Base-by-base conservation (phyloP, 2,797 vertebrate species). In the Propithecus perrieri region DNA sequence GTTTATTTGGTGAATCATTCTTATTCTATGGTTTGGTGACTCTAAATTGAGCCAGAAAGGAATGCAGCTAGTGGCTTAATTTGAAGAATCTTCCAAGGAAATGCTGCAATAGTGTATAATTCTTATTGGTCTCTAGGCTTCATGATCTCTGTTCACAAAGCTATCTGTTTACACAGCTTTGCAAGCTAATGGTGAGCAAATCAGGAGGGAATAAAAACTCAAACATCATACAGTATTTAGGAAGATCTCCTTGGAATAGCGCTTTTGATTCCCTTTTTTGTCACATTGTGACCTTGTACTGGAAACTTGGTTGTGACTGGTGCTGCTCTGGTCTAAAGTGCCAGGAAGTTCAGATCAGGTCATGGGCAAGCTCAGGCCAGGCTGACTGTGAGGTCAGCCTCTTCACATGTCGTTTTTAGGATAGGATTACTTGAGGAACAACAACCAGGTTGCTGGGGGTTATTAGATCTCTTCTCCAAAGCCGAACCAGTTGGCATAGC, bases 1-100 rank as follows among this genome's bases (percentile, higher is more conserved):
- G 46, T 85, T 78, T 86, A 55, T 89, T 95, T 96, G 38, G 80
- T 96, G 61, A 96, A 71, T 96, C 91, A 97, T 78, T 94, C 86
- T 95, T 81, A 15, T 91, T 88, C 86, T 89, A 57, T 43, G 91
- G 57, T 76, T 96, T 84, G 43, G 74, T 92, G 53, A 81, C 88
- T 96, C n/a, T 80, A 53, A 72, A 67, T 4, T 35, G 50, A 93
- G 80, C 59, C 72, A 94, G 86, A 87, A 89, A 92, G 57, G 86
- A 97, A 86, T 71, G n/a, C 7, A 92, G 26, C 83, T 88, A 28
- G 8, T 89, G 63, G 63, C n/a, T 93, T 94, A 78, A 83, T 85
- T 53, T 97, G 76, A 94, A 81, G 41, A 78, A 33, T 78, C 55
- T 83, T 95, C 76, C 61, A 85, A 96, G 71, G 78, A 95, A 81